A percentile compares a stretch with the other conserved stretches of the same genome.
Conservation (phyloP, 2,797 vertebrate genomes). For the Lates japonicus region DNA sequence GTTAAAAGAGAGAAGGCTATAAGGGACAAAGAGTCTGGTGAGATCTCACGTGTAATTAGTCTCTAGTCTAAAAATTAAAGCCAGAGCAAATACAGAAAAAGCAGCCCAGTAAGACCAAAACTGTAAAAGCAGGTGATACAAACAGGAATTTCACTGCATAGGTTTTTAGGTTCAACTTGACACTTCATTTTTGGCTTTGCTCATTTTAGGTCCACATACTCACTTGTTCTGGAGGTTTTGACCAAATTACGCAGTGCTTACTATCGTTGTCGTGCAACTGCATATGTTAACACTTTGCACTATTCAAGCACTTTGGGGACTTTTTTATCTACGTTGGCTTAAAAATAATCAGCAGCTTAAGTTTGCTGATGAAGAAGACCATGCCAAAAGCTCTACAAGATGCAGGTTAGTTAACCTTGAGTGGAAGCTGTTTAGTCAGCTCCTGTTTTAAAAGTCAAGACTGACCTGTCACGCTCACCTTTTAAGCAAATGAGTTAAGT, state of each 20-base stretch:
- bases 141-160: background rate
- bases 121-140: background rate
- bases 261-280: background rate
- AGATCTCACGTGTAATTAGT: background rate
- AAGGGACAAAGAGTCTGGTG: background rate
- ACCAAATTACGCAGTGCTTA: no score
- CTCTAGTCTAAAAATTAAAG: background rate
- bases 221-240: no score
- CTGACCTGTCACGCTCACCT: no score
- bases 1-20: background rate
- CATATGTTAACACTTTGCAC: background rate
- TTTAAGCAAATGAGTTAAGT: background rate
- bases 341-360: background rate
- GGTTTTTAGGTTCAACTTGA: background rate
- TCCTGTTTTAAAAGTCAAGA: no score
- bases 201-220: no score
- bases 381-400: background rate
- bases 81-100: background rate
- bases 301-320: background rate
- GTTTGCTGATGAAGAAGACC: background rate
- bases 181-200: background rate
- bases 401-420: background rate
- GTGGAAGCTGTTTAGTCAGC: background rate
- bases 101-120: background rate
- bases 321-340: background rate